These are phyloP conservation scores for Arge pagana DNA, from an alignment of 2,888 invertebrate genomes.

Conservation along the genomic window DNA sequence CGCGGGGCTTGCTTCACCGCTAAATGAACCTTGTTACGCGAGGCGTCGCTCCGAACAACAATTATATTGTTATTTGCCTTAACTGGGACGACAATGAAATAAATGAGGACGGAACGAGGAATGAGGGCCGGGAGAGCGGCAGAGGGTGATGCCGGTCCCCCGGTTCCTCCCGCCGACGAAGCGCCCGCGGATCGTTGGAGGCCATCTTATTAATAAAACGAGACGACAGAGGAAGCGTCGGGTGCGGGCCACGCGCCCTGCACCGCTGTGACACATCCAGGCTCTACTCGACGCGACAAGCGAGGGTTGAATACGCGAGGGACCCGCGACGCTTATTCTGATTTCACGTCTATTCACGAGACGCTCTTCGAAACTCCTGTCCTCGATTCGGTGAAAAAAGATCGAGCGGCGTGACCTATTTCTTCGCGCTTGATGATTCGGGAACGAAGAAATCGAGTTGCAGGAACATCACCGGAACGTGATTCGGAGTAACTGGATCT, in stretches of 20 bases:
- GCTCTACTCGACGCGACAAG: neutral
- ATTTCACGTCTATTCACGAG: neutral
- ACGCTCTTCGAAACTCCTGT: neutral
- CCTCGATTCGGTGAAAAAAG: neutral
- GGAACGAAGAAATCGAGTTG: no score
- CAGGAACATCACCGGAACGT: no score
- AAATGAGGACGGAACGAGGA: constrained; percentile 25
- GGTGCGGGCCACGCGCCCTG: no score
- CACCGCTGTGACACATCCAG: no score
- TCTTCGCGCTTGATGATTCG: no score
- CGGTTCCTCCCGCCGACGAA: neutral
- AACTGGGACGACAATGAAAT: constrained; percentile 25
- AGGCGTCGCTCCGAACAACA: constrained; percentile 21
- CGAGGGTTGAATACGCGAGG: no score
- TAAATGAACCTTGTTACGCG: no score
- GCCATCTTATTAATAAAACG: constrained; percentile 21
- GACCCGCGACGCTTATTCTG: no score
- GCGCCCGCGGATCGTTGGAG: neutral
- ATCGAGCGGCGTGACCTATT: no score
- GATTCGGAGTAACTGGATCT: no score
- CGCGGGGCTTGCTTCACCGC: no score
- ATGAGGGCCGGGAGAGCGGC: constrained; percentile 14
- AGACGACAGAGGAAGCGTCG: neutral
- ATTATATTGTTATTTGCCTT: constrained; percentile 25
- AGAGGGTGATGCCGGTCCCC: neutral